Percentiles rank a stretch among this genome's conserved stretches.
These are phyloP conservation scores for Anguilla pacifica DNA, from an alignment of 2,797 vertebrate genomes.

Conservation along the genomic window DNA sequence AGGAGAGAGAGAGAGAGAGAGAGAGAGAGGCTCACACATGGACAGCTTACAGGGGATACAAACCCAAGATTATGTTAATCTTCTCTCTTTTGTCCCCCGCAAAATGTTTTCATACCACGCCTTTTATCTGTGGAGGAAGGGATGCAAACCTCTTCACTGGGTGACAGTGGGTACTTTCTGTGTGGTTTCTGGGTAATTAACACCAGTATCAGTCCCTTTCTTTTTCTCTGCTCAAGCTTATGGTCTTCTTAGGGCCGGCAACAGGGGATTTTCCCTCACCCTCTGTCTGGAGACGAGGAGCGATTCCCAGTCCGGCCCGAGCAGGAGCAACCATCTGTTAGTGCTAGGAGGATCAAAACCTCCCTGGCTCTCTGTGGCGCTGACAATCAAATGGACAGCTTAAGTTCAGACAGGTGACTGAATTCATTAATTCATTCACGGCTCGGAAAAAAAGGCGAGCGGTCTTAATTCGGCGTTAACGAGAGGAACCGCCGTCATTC, in stretches of 20 bases:
- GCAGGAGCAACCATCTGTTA: constrained; percentile 96
- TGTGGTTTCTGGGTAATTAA: constrained; percentile 99
- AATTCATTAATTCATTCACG: constrained; percentile 70
- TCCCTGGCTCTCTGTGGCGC: constrained; percentile 73
- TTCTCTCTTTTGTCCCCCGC: constrained; percentile 89
- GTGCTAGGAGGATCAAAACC: constrained; percentile 87
- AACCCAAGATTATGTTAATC: constrained; percentile 99
- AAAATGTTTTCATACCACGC: constrained; percentile 99
- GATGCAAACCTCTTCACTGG: constrained; percentile 99
- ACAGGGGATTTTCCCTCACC: constrained; percentile 89
- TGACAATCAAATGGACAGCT: constrained; percentile 81
- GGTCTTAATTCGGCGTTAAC: constrained; percentile 53
- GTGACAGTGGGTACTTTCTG: constrained; percentile 99
- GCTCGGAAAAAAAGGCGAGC: constrained; percentile 36
- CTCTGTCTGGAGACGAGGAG: constrained; percentile 84
- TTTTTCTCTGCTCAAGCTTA: constrained; percentile 99
- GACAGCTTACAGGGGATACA: constrained; percentile 98
- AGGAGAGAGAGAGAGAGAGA: constrained; percentile 48
- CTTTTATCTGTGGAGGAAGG: constrained; percentile 99
- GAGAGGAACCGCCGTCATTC: constrained; percentile 57
- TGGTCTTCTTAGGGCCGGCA: constrained; percentile 96
- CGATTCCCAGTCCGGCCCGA: constrained; percentile 82
- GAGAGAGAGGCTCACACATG: constrained; percentile 85
- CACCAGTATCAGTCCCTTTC: constrained; percentile 97
- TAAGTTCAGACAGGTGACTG: constrained; percentile 82